Percentiles rank a stretch among this genome's conserved stretches.
Conservation (phyloP, 2,113 vertebrate genomes). For the Semnopithecus entellus region DNA sequence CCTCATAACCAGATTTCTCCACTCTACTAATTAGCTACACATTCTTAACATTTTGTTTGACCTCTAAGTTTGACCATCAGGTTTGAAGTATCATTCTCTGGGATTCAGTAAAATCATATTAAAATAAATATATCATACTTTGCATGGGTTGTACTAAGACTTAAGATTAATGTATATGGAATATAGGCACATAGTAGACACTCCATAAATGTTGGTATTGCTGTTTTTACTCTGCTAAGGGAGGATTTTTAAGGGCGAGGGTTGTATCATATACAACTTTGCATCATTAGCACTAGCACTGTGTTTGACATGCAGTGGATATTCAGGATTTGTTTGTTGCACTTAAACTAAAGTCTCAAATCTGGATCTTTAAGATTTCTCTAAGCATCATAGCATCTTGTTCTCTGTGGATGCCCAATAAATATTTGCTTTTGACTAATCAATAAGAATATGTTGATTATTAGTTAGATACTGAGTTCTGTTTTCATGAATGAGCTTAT, state of each 20-base stretch:
- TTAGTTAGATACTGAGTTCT: not conserved
- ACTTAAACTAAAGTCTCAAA: not conserved
- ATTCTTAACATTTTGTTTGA: not conserved
- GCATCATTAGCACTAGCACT: not conserved
- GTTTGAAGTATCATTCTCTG: not conserved
- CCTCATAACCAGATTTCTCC: not conserved
- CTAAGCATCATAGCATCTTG: not conserved
- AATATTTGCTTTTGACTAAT: not conserved
- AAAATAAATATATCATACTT: not conserved
- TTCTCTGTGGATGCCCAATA: not conserved
- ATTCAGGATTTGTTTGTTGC: not conserved
- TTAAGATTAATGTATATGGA: not conserved
- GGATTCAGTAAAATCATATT: not conserved
- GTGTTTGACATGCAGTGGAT: not conserved
- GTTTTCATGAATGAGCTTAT: conserved; percentile 21
- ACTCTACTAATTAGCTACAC: not conserved
- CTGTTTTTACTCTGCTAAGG: not conserved
- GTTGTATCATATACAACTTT: not conserved
- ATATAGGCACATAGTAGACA: not conserved
- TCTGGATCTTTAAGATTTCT: not conserved
- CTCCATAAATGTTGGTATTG: not conserved
- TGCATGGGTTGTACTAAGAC: not conserved
- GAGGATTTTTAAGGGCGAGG: not conserved
- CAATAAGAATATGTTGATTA: not conserved
- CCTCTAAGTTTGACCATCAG: not conserved